phyloP scores from a whole-genome alignment of 2,888 invertebrate species.

The Mythimna vitellina region DNA sequence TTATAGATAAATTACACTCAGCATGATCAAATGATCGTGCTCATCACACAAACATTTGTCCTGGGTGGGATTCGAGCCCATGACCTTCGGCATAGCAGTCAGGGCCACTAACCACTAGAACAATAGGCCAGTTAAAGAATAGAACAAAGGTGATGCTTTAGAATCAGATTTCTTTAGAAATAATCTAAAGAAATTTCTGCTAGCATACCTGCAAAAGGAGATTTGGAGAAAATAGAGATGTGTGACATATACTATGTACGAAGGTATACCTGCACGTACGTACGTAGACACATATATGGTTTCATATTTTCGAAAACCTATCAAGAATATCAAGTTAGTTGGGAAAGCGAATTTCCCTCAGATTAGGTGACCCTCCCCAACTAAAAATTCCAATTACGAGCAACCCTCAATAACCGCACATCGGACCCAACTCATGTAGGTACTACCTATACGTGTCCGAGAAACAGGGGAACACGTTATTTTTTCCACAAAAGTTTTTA shows the following conservation, averaged over 20 bases:
- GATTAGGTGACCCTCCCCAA: constrained; percentile 54
- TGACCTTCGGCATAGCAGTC: too few species aligned
- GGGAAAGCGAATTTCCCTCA: constrained; percentile 54
- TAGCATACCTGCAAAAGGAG: too few species aligned
- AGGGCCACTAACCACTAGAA: too few species aligned
- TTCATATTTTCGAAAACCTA: constrained; percentile 39
- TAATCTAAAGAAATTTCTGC: too few species aligned
- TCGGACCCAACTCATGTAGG: constrained; percentile 33
- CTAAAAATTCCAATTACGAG: constrained; percentile 65
- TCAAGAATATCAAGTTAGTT: constrained; percentile 50
- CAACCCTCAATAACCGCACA: constrained; percentile 61
- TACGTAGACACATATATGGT: background rate
- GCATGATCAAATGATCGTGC: too few species aligned
- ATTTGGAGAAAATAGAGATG: too few species aligned
- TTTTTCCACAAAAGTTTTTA: constrained; percentile 1
- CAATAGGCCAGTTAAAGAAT: too few species aligned
- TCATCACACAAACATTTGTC: too few species aligned
- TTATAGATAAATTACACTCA: too few species aligned
- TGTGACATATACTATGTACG: background rate
- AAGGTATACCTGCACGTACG: background rate
- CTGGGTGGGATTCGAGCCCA: too few species aligned
- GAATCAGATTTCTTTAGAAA: too few species aligned
- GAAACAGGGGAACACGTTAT: background rate
- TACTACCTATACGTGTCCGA: background rate
- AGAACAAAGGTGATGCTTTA: too few species aligned